Conservation (phyloP, 2,888 invertebrate genomes). For the Fissipunctia ypsillon region DNA sequence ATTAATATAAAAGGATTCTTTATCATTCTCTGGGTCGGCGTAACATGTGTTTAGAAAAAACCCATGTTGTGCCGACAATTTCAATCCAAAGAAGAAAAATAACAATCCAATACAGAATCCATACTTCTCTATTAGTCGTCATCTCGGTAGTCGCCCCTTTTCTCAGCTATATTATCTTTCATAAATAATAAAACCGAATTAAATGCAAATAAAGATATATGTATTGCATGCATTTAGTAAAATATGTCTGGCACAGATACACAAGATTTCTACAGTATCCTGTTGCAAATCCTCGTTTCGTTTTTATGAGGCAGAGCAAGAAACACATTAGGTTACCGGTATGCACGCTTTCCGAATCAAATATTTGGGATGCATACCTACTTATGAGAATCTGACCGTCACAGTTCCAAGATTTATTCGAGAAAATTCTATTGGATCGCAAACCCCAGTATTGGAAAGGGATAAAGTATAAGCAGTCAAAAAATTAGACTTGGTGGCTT, state of each 20-base stretch:
- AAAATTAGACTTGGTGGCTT: no score
- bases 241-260: not conserved
- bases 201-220: not conserved
- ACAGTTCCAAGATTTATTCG: not conserved
- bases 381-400: slow-evolving; percentile 9
- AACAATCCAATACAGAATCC: no score
- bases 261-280: slow-evolving; percentile 27
- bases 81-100: no score
- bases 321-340: slow-evolving; percentile 29
- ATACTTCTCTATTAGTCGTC: not conserved
- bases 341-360: slow-evolving; percentile 30
- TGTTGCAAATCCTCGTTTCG: slow-evolving; percentile 42
- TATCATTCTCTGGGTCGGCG: no score
- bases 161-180: not conserved
- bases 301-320: slow-evolving; percentile 52
- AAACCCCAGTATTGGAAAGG: not conserved
- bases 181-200: not conserved
- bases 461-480: no score
- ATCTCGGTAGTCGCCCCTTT: no score
- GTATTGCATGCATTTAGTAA: not conserved
- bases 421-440: not conserved
- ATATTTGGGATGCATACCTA: slow-evolving; percentile 38
- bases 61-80: no score
- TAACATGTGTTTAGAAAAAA: no score
- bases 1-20: not conserved